phyloP scores from a whole-genome alignment of 2,113 vertebrate genomes.

The Lampris incognitus region DNA sequence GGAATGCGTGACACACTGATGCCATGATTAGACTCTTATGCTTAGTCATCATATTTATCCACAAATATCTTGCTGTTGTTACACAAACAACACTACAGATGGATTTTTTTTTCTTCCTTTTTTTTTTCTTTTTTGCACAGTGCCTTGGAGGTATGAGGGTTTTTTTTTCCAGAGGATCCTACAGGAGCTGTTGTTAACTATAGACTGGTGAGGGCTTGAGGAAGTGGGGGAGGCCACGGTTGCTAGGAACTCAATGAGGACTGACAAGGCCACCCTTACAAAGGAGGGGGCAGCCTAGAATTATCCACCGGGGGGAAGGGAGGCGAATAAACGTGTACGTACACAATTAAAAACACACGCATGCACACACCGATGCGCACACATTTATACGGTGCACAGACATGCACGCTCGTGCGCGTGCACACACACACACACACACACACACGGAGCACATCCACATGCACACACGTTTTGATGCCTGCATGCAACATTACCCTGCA shows the following conservation, averaged over 20 bases:
- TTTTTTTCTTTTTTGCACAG: slow-evolving; percentile 8
- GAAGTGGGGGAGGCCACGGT: slow-evolving; percentile 51
- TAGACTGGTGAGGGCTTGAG: slow-evolving; percentile 27
- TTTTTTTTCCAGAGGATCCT: slow-evolving; percentile 16
- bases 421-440: background rate
- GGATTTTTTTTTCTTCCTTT: background rate
- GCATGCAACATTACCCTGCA: slow-evolving; percentile 19
- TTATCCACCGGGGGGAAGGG: slow-evolving; percentile 57
- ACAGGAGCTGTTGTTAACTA: slow-evolving; percentile 26
- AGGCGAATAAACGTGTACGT: slow-evolving; percentile 27
- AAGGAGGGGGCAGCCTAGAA: slow-evolving; percentile 64
- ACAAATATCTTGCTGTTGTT: background rate
- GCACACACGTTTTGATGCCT: slow-evolving; percentile 22
- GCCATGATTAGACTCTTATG: too few species aligned
- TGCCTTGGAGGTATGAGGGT: slow-evolving; percentile 21
- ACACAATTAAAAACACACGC: slow-evolving; percentile 42
- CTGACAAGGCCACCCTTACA: slow-evolving; percentile 78
- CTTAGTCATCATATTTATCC: background rate
- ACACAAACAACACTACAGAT: background rate
- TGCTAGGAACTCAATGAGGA: slow-evolving; percentile 68
- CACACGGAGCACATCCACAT: background rate
- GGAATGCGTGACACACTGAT: too few species aligned
- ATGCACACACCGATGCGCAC: slow-evolving; percentile 6
- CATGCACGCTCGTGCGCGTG: background rate
- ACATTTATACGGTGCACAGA: background rate